Base-by-base conservation (phyloP, 2,113 vertebrate genomes). In the Notarius lentiginosus region DNA sequence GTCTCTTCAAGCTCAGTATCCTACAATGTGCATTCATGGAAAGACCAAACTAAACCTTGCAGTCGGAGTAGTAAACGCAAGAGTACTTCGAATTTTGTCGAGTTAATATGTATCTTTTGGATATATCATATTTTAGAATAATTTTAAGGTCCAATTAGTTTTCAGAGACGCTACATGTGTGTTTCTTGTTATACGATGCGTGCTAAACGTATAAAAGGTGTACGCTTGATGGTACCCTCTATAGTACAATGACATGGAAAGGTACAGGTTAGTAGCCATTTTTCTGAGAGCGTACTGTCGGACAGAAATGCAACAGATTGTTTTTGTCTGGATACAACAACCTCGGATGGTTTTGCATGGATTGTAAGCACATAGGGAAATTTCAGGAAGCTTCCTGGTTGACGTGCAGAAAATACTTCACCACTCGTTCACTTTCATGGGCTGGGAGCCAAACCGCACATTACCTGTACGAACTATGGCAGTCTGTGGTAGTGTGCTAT, bases 311-410 rank as follows among this genome's bases (percentile, higher is more conserved):
- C 17, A 11, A 17, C 22, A 17, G 60, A 12, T 5, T n/a, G 20
- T 79, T 80, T 41, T 61, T 41, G 17, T 34, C 56, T 3, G 22
- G 55, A 10, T 58, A 5, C 18, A 4, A 17, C 34, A 65, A 51
- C 10, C 10, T 30, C 10, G 53, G 58, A 58, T 14, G 14, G 61
- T 70, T 86, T 82, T 86, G 65, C 85, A 73, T 82, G 51, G 55
- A 17, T 22, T 30, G 1, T 22, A 82, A 82, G 58, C 53, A 41
- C 49, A 56, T 41, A 70, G 1, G 63, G 18, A 34, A 77, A 86
- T 30, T 22, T 65, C 63, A n/a, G 34, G 68, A 73, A 8, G 68
- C 18, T 84, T 84, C 55, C 76, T 80, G 6, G 55, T 84, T 17
- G 27, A 75, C 10, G 14, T 56, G 68, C 27, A 65, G 61, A 41